Percentiles rank a stretch among this genome's conserved stretches.
Conservation (phyloP, 2,888 invertebrate genomes). For the Drosophila flavopinicola region DNA sequence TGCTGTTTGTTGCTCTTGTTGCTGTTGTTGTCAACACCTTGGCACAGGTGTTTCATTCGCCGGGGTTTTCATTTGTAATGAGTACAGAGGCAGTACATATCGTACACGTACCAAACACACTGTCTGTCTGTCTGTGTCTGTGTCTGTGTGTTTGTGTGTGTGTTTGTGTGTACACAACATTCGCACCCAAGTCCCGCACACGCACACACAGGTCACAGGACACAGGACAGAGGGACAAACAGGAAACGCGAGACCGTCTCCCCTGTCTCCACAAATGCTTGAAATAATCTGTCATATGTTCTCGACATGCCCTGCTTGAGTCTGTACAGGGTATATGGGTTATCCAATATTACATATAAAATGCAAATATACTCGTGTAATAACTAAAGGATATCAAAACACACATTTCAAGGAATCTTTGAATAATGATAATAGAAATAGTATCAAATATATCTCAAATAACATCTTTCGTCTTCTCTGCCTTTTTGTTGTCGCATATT, state of each 20-base stretch:
- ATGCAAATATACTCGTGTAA: too few relatives aligned
- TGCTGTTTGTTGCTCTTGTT: constrained; percentile 18
- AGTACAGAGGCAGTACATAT: constrained; percentile 25
- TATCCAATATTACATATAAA: too few relatives aligned
- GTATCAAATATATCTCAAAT: too few relatives aligned
- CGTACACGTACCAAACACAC: constrained; percentile 45
- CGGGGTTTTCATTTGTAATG: constrained; percentile 46
- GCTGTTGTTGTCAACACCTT: constrained; percentile 58
- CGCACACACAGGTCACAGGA: constrained; percentile 11
- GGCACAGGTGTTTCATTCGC: constrained; percentile 64
- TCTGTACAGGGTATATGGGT: background rate
- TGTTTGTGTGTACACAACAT: constrained; percentile 3
- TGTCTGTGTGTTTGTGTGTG: constrained; percentile 3
- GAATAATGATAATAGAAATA: too few relatives aligned
- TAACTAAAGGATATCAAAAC: too few relatives aligned
- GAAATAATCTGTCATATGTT: constrained; percentile 31
- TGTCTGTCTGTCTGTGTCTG: background rate
- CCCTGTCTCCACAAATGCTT: constrained; percentile 10
- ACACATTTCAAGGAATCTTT: too few relatives aligned
- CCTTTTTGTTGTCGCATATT: too few relatives aligned
- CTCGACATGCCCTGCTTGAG: constrained; percentile 1
- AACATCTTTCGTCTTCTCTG: too few relatives aligned
- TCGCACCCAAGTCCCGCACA: constrained; percentile 31
- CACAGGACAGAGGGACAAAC: constrained; percentile 1
- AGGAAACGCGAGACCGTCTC: constrained; percentile 6